Conservation (phyloP, 1,140 invertebrate genomes). For the Pteromalus puparum region DNA sequence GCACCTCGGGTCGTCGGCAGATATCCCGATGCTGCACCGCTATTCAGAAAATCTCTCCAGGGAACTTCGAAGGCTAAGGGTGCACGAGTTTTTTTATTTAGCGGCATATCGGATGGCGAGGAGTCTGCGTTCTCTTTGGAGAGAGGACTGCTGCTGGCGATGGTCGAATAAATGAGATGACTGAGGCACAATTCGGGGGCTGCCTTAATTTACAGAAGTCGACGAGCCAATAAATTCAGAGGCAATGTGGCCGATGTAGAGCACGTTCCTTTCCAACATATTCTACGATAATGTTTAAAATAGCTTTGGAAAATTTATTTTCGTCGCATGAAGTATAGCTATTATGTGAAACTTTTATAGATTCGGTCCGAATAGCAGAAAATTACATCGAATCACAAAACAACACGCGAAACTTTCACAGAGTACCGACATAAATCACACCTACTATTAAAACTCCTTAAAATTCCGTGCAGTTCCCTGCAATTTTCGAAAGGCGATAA, state of each 20-base stretch:
- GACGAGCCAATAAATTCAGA: slow-evolving; percentile 14
- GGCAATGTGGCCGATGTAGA: neutral
- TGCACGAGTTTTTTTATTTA: neutral
- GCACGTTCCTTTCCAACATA: neutral
- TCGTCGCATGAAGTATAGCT: too few species aligned
- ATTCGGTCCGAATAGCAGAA: too few species aligned
- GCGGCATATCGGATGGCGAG: neutral
- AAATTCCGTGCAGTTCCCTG: too few species aligned
- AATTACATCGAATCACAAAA: too few species aligned
- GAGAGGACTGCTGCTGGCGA: too few species aligned
- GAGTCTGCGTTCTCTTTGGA: neutral
- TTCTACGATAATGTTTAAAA: neutral
- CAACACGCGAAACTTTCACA: too few species aligned
- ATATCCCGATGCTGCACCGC: neutral
- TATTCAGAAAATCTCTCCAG: slow-evolving; percentile 20
- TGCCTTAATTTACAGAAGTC: neutral
- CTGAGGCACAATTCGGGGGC: neutral
- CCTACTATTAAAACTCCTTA: too few species aligned
- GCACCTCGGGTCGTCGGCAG: neutral
- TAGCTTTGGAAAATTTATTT: neutral
- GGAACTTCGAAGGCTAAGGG: neutral
- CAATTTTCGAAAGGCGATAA: neutral
- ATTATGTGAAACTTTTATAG: too few species aligned
- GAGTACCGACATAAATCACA: too few species aligned
- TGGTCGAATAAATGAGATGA: neutral